Conservation (phyloP, 53 echinoderm and acorn worm species). For the Holothuria scabra region DNA sequence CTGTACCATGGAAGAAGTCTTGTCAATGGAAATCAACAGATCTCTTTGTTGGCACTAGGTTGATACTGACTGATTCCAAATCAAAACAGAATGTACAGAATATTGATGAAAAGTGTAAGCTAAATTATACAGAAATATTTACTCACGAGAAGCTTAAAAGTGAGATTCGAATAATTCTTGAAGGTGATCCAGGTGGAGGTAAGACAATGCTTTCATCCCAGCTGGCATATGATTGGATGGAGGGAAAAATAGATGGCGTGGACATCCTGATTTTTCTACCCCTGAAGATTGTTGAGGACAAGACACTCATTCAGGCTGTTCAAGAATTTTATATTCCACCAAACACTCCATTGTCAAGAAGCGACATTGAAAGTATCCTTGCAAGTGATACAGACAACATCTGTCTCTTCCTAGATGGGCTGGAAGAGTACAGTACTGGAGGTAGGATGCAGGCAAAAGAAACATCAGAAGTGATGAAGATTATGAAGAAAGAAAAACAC, state of each 20-base stretch:
- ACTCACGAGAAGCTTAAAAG: no score
- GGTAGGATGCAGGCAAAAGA: background rate
- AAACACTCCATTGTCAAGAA: background rate
- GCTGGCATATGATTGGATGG: background rate
- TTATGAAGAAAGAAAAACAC: background rate
- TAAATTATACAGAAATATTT: no score
- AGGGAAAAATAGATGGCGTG: background rate
- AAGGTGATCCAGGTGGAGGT: no score
- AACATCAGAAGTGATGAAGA: background rate
- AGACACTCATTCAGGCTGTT: slow-evolving; percentile 5
- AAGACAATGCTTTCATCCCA: no score
- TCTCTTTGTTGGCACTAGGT: no score
- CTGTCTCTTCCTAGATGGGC: background rate
- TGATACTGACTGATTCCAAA: no score
- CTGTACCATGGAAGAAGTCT: no score
- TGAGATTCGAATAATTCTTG: no score
- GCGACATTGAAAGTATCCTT: background rate
- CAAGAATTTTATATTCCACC: background rate
- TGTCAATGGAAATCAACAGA: no score
- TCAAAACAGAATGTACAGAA: no score
- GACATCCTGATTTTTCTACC: background rate
- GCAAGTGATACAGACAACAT: background rate
- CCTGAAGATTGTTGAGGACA: background rate
- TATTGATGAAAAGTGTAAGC: no score
- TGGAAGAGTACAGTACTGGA: background rate